These are phyloP conservation scores for Palythoa grandiflora DNA, from an alignment of 92 coral and sea anemone species.

Conservation along the genomic window DNA sequence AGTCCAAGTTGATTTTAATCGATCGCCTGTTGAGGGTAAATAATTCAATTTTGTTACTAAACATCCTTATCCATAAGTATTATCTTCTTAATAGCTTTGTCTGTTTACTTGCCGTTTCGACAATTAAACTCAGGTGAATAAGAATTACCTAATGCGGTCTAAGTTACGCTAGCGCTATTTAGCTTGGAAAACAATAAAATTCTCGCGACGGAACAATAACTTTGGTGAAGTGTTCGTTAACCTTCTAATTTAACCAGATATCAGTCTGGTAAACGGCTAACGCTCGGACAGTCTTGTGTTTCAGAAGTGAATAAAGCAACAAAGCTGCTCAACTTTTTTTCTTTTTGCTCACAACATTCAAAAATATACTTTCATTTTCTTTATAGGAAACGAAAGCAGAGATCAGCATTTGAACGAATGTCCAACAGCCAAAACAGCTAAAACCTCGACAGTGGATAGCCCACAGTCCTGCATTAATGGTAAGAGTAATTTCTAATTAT, in stretches of 20 bases:
- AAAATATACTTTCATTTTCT: background rate
- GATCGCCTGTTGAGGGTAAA: constrained; percentile 22
- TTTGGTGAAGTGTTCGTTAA: background rate
- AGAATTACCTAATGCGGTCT: constrained; percentile 1
- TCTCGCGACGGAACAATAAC: background rate
- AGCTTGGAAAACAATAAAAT: background rate
- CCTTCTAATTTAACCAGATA: constrained; percentile 2
- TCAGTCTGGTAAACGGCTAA: background rate
- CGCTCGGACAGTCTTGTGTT: background rate
- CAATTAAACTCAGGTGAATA: background rate
- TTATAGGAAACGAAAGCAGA: background rate
- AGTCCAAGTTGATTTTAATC: constrained; percentile 10
- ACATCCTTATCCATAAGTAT: background rate
- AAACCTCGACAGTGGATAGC: background rate
- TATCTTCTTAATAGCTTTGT: background rate
- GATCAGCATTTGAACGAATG: background rate
- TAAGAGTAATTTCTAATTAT: background rate
- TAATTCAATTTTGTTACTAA: background rate
- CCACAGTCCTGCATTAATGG: background rate
- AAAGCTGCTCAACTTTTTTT: background rate
- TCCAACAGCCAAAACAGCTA: background rate
- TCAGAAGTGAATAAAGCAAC: constrained; percentile 1
- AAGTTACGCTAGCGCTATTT: background rate
- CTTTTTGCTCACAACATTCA: background rate
- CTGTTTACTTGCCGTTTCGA: constrained; percentile 1